A percentile compares a stretch with the other conserved stretches of the same genome.
phyloP scores from a whole-genome alignment of 2,888 invertebrate genomes.

The Trissoscelio sp. region DNA sequence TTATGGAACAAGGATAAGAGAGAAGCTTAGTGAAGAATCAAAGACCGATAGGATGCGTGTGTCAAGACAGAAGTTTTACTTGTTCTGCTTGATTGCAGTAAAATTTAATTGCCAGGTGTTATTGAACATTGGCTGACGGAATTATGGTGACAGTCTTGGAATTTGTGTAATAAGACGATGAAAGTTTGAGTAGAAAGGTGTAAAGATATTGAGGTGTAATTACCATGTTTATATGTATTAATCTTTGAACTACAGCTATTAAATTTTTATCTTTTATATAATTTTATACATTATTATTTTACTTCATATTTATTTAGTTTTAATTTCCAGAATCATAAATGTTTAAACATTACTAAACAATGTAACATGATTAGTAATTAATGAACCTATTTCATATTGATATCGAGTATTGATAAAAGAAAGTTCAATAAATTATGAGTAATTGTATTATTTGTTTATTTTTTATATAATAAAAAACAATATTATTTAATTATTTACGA shows the following conservation, averaged over 20 bases:
- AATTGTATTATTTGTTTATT: no score
- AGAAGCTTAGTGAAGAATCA: neutral
- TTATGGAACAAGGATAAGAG: neutral
- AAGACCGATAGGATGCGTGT: slow-evolving; percentile 3
- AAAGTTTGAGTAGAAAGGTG: slow-evolving; percentile 19
- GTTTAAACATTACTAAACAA: no score
- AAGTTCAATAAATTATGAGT: no score
- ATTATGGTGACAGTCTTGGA: slow-evolving; percentile 14
- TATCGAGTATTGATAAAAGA: no score
- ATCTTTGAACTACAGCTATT: neutral
- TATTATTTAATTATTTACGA: no score
- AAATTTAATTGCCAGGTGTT: slow-evolving; percentile 44
- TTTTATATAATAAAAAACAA: no score
- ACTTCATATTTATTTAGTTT: no score
- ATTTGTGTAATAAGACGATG: slow-evolving; percentile 12
- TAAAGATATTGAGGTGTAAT: neutral
- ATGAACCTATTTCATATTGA: neutral
- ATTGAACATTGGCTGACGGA: slow-evolving; percentile 12
- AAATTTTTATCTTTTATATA: no score
- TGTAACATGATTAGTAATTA: neutral
- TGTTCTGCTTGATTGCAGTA: slow-evolving; percentile 21
- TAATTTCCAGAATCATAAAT: no score
- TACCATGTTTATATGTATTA: slow-evolving; percentile 14
- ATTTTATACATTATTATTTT: no score
- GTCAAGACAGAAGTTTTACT: slow-evolving; percentile 14